These are phyloP conservation scores for Mnemiopsis leidyi DNA, from an alignment of 37 sponge, comb jelly and placozoan genomes.

Conservation along the genomic window DNA sequence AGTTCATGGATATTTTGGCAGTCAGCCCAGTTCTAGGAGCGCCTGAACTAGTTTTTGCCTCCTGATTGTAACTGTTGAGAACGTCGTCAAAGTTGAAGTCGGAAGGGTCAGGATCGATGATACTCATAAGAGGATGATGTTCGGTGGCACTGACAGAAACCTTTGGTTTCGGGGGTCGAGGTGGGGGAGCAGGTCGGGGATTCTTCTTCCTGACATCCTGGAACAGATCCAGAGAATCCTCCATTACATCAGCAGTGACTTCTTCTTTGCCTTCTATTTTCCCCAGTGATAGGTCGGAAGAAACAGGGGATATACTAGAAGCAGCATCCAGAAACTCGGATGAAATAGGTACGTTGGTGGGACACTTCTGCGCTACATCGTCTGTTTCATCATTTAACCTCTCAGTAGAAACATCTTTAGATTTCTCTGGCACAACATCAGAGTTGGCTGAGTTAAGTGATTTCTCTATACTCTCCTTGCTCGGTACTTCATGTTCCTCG, in stretches of 20 bases:
- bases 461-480: background rate
- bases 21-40: background rate
- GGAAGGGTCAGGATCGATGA: background rate
- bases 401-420: background rate
- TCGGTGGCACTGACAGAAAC: background rate
- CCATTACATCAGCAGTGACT: background rate
- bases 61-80: background rate
- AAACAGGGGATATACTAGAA: background rate
- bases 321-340: background rate
- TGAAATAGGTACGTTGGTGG: background rate
- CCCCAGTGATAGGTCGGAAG: background rate
- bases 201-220: conserved; percentile 16
- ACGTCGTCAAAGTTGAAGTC: background rate
- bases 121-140: conserved; percentile 15
- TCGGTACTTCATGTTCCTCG: background rate
- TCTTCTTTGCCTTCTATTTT: background rate
- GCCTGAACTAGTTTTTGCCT: background rate
- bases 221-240: conserved; percentile 54
- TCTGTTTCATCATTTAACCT: background rate
- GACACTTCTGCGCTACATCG: background rate
- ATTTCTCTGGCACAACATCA: background rate
- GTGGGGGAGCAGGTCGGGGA: background rate
- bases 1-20: background rate
- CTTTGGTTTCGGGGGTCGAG: background rate
- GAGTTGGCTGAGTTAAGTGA: background rate